A percentile compares a stretch with the other conserved stretches of the same genome.
Conservation (phyloP, 2,888 invertebrate species). For the Cotesia congregata region DNA sequence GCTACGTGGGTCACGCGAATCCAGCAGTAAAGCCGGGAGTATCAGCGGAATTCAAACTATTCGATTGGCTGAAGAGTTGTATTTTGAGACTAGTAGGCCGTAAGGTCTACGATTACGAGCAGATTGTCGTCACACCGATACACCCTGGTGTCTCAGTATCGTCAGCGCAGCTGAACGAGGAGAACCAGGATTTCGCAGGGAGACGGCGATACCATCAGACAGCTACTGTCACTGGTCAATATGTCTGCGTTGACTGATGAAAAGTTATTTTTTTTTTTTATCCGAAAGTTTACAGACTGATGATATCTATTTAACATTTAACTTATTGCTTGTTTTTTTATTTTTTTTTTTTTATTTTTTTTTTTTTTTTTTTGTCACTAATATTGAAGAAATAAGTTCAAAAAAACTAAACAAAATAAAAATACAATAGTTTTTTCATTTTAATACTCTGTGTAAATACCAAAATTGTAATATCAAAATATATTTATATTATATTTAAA, state of each 20-base stretch:
- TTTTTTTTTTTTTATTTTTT: background rate
- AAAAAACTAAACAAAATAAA: background rate
- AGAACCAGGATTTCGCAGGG: conserved; percentile 94
- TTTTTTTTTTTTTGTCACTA: background rate
- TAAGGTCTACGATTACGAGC: conserved; percentile 85
- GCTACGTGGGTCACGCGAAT: conserved; percentile 95
- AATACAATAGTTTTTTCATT: background rate
- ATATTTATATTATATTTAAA: background rate
- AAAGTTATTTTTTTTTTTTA: background rate
- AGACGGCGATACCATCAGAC: conserved; percentile 94
- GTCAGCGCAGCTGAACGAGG: conserved; percentile 91
- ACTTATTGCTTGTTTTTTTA: background rate
- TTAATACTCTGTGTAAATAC: conserved; percentile 1
- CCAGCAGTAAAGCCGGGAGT: conserved; percentile 95
- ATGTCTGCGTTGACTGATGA: conserved; percentile 71
- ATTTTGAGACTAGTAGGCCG: conserved; percentile 83
- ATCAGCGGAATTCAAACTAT: conserved; percentile 85
- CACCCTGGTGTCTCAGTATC: conserved; percentile 85
- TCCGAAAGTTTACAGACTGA: background rate
- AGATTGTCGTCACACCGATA: conserved; percentile 87
- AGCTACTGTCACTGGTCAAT: conserved; percentile 82
- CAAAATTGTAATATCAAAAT: background rate
- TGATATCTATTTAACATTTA: background rate
- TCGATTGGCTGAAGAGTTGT: conserved; percentile 82
- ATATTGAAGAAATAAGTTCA: conserved; percentile 2